Percentiles rank a stretch among this genome's conserved stretches.
Evolutionary conservation across 2,113 vertebrate genomes (phyloP).

Genomic region (Hippocampus abdominalis): DNA sequence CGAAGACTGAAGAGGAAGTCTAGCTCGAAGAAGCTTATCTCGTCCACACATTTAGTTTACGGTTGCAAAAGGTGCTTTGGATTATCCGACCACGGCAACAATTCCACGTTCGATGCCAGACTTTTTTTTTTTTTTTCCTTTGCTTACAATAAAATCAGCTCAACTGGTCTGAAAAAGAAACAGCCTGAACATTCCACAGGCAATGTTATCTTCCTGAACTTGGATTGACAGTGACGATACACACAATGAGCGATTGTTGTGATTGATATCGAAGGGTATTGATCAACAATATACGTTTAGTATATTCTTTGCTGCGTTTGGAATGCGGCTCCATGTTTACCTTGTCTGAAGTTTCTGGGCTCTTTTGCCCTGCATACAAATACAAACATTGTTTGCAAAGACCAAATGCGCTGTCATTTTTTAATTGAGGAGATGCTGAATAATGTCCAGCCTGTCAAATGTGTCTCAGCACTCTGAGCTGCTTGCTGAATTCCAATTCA

Average conservation of each 20-base stretch:
- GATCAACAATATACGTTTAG: neutral
- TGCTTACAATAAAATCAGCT: slow-evolving; percentile 59
- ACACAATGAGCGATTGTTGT: neutral
- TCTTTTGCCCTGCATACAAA: neutral
- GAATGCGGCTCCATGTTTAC: neutral
- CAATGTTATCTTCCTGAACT: neutral
- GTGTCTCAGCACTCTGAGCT: neutral
- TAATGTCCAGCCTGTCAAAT: neutral
- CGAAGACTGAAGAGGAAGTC: slow-evolving; percentile 31
- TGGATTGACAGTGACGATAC: too few relatives aligned
- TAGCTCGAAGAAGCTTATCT: slow-evolving; percentile 68
- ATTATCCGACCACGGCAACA: slow-evolving; percentile 70
- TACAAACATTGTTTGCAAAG: neutral
- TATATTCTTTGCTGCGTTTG: neutral
- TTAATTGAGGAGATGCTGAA: slow-evolving; percentile 2
- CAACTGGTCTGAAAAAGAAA: slow-evolving; percentile 38
- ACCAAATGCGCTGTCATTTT: neutral
- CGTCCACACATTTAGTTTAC: slow-evolving; percentile 59
- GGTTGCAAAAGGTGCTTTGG: slow-evolving; percentile 39
- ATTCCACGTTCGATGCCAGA: slow-evolving; percentile 64
- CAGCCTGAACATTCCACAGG: neutral
- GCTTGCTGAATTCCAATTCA: neutral
- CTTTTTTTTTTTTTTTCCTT: slow-evolving; percentile 30
- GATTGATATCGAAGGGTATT: neutral
- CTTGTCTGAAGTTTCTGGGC: neutral